Percentiles rank a stretch among this genome's conserved stretches.
These are phyloP conservation scores for Heliothis virescens DNA, from an alignment of 1,140 invertebrate genomes.

Conservation along the genomic window DNA sequence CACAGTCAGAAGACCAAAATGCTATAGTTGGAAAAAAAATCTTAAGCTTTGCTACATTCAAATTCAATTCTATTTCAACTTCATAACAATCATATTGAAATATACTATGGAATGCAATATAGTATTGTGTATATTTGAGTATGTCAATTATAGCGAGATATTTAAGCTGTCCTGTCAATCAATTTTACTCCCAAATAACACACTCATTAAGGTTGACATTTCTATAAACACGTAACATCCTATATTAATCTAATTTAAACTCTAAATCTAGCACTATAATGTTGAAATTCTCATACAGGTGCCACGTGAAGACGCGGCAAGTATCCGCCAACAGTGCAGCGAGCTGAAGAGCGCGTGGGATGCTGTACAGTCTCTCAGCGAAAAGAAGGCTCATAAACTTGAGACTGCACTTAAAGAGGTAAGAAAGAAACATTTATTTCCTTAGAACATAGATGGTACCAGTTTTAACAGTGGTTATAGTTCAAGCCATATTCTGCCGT, in stretches of 20 bases:
- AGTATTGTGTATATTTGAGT: too few species aligned
- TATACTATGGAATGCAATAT: too few species aligned
- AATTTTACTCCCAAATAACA: too few species aligned
- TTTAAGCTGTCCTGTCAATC: too few species aligned
- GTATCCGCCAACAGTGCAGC: constrained; percentile 93
- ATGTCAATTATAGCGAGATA: too few species aligned
- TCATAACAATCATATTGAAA: too few species aligned
- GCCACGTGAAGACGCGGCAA: constrained; percentile 91
- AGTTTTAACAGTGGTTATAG: too few species aligned
- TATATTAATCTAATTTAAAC: neutral
- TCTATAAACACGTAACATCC: neutral
- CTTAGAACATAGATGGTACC: too few species aligned
- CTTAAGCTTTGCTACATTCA: too few species aligned
- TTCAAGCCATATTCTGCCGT: too few species aligned
- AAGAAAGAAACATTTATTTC: constrained; percentile 50
- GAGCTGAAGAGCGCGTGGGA: constrained; percentile 96
- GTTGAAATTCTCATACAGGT: constrained; percentile 60
- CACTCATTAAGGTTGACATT: neutral
- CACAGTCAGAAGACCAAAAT: too few species aligned
- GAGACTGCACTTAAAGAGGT: constrained; percentile 92
- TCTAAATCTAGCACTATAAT: neutral
- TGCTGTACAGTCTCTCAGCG: constrained; percentile 91
- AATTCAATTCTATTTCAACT: neutral
- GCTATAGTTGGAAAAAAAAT: too few species aligned
- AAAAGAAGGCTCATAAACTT: constrained; percentile 92